Evolutionary conservation across 2,113 vertebrate genomes (phyloP).

Genomic region (Toxostoma redivivum): DNA sequence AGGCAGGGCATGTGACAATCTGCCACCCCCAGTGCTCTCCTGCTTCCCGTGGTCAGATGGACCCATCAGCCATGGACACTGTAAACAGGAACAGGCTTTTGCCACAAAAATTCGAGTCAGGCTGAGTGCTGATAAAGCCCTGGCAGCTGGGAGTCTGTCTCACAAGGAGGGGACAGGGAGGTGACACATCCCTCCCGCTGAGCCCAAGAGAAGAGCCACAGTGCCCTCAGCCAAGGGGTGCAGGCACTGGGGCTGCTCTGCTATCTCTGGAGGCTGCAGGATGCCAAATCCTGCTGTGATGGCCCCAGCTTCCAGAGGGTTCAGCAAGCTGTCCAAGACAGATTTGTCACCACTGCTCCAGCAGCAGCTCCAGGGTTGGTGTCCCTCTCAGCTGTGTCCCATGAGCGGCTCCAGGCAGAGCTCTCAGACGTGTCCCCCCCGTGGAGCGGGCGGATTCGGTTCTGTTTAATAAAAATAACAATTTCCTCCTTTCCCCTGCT

Average conservation of each 20-base stretch:
- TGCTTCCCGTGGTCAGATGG: background rate
- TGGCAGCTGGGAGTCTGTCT: background rate
- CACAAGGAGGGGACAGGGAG: background rate
- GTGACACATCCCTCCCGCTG: background rate
- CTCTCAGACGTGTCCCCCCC: rapidly evolving
- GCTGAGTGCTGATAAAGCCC: background rate
- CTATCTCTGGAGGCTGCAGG: background rate
- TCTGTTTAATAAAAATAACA: background rate
- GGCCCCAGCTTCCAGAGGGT: background rate
- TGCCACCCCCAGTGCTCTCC: rapidly evolving
- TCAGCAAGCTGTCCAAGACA: rapidly evolving
- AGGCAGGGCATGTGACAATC: background rate
- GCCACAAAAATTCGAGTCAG: background rate
- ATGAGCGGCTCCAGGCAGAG: background rate
- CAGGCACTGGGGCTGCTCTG: background rate
- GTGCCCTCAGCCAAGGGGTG: background rate
- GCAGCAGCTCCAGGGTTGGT: background rate
- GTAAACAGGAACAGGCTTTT: background rate
- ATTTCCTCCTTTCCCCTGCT: background rate
- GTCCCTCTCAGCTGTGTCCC: background rate
- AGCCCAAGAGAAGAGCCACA: background rate
- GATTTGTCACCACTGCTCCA: rapidly evolving
- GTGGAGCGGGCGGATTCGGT: rapidly evolving
- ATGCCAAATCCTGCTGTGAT: background rate
- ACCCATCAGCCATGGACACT: rapidly evolving